Evolutionary conservation across 35 echinoderm and acorn worm species (phyloP).

Genomic region (Heliocidaris erythrogramma): DNA sequence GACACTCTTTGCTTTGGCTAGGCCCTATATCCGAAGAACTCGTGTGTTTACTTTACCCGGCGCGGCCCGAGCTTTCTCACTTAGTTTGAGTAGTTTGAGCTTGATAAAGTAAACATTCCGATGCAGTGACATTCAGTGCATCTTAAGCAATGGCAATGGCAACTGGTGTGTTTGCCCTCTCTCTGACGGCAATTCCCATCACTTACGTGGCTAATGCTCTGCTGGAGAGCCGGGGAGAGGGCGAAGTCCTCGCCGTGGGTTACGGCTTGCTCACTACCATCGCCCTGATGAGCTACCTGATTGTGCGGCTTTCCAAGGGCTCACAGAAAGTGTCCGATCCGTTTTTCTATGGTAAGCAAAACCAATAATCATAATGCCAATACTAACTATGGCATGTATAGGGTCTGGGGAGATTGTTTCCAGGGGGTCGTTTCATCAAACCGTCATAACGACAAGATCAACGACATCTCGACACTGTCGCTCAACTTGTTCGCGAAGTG

Average conservation of each 20-base stretch:
- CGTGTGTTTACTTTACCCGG: no score
- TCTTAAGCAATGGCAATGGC: conserved; percentile 65
- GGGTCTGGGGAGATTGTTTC: no score
- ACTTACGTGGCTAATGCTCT: conserved; percentile 62
- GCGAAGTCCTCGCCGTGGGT: conserved; percentile 58
- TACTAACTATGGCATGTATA: no score
- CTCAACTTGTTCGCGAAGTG: no score
- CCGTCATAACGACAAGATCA: no score
- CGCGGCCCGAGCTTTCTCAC: not conserved
- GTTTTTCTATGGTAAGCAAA: conserved; percentile 73
- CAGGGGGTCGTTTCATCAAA: no score
- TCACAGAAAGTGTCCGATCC: conserved; percentile 55
- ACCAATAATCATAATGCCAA: no score
- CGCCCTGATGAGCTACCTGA: conserved; percentile 48
- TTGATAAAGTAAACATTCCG: not conserved
- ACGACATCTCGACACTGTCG: no score
- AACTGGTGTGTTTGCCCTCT: conserved; percentile 69
- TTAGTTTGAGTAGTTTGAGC: not conserved
- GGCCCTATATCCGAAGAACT: no score
- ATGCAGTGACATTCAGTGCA: not conserved
- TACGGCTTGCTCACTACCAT: conserved; percentile 38
- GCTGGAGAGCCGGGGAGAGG: conserved; percentile 20
- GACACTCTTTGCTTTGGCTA: no score
- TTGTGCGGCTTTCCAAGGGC: conserved; percentile 38
- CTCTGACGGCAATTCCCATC: conserved; percentile 78